Evolutionary conservation across 1,140 invertebrate genomes (phyloP).

Genomic region (Pogonus chalceus): DNA sequence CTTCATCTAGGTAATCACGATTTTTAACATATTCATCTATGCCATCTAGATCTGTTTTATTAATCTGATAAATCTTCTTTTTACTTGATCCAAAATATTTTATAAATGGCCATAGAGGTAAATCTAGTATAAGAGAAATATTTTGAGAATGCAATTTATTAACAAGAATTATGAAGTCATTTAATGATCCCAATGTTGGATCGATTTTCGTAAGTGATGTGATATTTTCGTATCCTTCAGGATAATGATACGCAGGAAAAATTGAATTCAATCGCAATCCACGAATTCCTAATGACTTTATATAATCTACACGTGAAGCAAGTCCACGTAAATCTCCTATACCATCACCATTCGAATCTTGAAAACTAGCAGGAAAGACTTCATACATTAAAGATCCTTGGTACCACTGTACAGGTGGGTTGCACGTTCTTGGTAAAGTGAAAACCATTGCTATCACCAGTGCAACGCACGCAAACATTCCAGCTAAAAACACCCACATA

Average conservation of each 20-base stretch:
- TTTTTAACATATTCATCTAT: background rate
- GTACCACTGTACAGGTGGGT: slow-evolving; percentile 61
- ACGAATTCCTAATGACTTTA: slow-evolving; percentile 52
- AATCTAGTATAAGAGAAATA: slow-evolving; percentile 62
- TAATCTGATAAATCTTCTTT: background rate
- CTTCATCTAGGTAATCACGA: no score
- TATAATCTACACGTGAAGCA: slow-evolving; percentile 52
- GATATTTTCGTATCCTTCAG: slow-evolving; percentile 54
- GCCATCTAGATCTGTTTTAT: background rate
- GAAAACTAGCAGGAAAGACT: slow-evolving; percentile 71
- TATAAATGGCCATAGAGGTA: slow-evolving; percentile 54
- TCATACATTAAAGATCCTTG: slow-evolving; percentile 73
- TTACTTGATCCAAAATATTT: slow-evolving; percentile 29
- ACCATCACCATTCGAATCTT: slow-evolving; percentile 64
- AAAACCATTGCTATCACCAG: slow-evolving; percentile 59
- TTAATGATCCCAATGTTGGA: slow-evolving; percentile 48
- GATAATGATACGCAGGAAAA: slow-evolving; percentile 57
- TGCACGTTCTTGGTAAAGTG: slow-evolving; percentile 58
- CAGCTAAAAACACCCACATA: slow-evolving; percentile 58
- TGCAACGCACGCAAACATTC: slow-evolving; percentile 54
- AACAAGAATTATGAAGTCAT: slow-evolving; percentile 54
- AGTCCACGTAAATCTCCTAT: slow-evolving; percentile 65
- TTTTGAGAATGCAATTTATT: slow-evolving; percentile 48
- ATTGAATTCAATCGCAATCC: slow-evolving; percentile 65
- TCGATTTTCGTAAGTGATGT: slow-evolving; percentile 52